Conservation (phyloP, 1,140 invertebrate genomes). For the Caligus rogercresseyi region DNA sequence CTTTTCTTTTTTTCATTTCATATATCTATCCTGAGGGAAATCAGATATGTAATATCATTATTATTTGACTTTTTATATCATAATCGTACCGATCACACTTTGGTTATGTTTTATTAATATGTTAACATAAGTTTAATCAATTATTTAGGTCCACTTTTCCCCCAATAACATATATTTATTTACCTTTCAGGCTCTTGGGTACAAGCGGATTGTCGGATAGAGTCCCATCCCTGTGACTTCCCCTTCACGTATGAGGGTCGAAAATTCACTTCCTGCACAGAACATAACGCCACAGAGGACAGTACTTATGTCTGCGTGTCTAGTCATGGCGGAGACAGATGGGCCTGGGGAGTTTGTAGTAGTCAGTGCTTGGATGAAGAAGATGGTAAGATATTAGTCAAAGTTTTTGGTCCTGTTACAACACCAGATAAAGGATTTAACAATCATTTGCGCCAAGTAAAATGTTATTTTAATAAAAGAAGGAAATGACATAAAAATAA, state of each 20-base stretch:
- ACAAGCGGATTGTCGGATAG: neutral
- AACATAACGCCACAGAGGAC: neutral
- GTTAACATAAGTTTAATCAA: no score
- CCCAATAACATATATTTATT: no score
- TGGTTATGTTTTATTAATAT: no score
- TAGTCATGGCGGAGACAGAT: neutral
- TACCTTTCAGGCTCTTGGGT: neutral
- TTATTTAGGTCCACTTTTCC: no score
- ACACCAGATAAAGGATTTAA: neutral
- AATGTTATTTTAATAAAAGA: neutral
- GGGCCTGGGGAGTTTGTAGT: neutral
- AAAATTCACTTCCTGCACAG: neutral
- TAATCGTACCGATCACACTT: no score
- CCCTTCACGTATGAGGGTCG: neutral
- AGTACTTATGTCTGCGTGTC: neutral
- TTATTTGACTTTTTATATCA: no score
- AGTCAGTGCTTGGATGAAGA: slow-evolving; percentile 1
- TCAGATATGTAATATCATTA: no score
- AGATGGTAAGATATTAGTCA: neutral
- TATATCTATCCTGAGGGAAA: no score
- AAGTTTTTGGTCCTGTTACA: neutral
- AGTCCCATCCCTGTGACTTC: slow-evolving; percentile 8
- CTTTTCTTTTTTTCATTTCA: no score
- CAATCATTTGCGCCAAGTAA: neutral
- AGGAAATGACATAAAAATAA: neutral